These are phyloP conservation scores for Poeciliopsis retropinna DNA, from an alignment of 2,113 vertebrate genomes.

Conservation along the genomic window DNA sequence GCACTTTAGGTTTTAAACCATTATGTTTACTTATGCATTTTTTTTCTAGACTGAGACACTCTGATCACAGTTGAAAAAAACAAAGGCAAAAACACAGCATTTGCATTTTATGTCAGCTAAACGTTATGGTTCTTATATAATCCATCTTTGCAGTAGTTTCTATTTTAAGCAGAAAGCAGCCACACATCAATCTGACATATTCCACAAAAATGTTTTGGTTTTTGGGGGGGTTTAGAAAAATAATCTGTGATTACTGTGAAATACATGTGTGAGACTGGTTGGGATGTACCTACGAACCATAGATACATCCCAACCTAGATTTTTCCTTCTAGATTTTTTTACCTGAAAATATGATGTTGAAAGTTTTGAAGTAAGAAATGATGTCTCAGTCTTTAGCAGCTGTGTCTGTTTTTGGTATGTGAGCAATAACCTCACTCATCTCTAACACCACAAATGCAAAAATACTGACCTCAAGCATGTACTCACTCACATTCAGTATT, in stretches of 20 bases:
- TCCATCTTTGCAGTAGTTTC: no score
- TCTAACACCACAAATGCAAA: constrained; percentile 24
- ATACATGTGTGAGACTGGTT: no score
- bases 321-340: no score
- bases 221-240: no score
- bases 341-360: not conserved
- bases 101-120: not conserved
- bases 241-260: no score
- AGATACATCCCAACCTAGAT: no score
- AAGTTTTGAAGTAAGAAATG: not conserved
- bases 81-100: not conserved
- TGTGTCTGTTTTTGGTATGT: not conserved
- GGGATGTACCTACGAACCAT: no score
- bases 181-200: no score
- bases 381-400: constrained; percentile 18
- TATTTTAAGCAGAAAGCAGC: no score
- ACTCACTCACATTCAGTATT: not conserved
- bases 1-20: constrained; percentile 49
- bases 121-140: no score
- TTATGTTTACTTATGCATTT: constrained; percentile 27
- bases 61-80: constrained; percentile 2
- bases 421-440: constrained; percentile 32
- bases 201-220: no score
- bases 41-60: constrained; percentile 41
- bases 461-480: constrained; percentile 16